phyloP scores from a whole-genome alignment of 2,113 vertebrate species.

The Xenopus tropicalis region DNA sequence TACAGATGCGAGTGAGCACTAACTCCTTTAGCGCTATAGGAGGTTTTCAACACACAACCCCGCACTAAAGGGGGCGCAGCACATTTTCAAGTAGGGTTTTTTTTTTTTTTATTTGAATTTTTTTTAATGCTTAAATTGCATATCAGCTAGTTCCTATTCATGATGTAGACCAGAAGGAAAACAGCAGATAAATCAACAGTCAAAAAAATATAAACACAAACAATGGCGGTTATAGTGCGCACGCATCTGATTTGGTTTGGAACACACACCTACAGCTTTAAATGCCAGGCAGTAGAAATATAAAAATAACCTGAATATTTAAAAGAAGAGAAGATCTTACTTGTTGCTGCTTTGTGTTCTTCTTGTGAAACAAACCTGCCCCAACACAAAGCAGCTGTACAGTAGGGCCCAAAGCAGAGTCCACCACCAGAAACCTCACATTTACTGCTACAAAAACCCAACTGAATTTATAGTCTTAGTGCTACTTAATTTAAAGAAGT shows the following conservation, averaged over 20 bases:
- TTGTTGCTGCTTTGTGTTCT: too few species aligned
- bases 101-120: background rate
- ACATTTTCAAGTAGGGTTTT: slow-evolving; percentile 21
- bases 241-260: slow-evolving; percentile 50
- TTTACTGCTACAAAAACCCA: too few species aligned
- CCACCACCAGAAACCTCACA: too few species aligned
- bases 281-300: slow-evolving; percentile 34
- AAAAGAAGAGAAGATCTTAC: too few species aligned
- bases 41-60: too few species aligned
- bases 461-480: too few species aligned
- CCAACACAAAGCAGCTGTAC: too few species aligned
- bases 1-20: slow-evolving; percentile 52
- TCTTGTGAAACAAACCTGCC: too few species aligned
- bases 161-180: slow-evolving; percentile 65
- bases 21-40: slow-evolving; percentile 49
- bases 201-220: slow-evolving; percentile 43
- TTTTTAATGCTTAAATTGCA: slow-evolving; percentile 45
- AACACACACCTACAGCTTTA: slow-evolving; percentile 49
- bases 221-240: slow-evolving; percentile 50
- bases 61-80: background rate
- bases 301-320: slow-evolving; percentile 46
- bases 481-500: too few species aligned
- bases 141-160: slow-evolving; percentile 50
- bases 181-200: slow-evolving; percentile 52
- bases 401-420: too few species aligned